phyloP scores from a whole-genome alignment of 2,888 invertebrate genomes.

The Tolmerus cingulatus region DNA sequence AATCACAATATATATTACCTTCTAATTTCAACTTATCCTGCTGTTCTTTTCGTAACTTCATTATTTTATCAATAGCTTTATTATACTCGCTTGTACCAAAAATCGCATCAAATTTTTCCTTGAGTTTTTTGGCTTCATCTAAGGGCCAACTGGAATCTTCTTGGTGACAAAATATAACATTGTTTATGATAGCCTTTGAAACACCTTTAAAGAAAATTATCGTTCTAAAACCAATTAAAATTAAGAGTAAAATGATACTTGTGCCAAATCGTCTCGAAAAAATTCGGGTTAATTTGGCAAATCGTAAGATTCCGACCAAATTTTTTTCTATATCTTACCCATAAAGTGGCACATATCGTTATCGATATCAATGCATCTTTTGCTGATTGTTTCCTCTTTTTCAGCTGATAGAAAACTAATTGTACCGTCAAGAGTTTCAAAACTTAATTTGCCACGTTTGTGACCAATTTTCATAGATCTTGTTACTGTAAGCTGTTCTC shows the following conservation, averaged over 20 bases:
- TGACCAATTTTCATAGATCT: conserved; percentile 74
- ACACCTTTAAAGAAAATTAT: conserved; percentile 67
- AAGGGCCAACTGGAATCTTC: conserved; percentile 98
- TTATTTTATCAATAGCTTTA: conserved; percentile 81
- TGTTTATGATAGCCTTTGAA: conserved; percentile 91
- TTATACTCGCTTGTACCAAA: conserved; percentile 95
- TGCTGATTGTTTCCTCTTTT: conserved; percentile 69
- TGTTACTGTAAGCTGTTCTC: conserved; percentile 71
- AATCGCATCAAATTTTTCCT: conserved; percentile 96
- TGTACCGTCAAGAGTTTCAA: conserved; percentile 74
- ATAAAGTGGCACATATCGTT: conserved; percentile 74
- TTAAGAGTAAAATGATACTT: background rate
- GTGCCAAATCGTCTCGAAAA: background rate
- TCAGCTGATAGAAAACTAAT: conserved; percentile 67
- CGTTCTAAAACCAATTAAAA: background rate
- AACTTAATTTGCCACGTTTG: conserved; percentile 67
- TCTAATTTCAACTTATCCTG: conserved; percentile 65
- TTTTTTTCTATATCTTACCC: conserved; percentile 52
- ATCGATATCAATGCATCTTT: conserved; percentile 77
- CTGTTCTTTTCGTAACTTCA: conserved; percentile 73
- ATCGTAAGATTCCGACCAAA: background rate
- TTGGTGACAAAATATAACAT: conserved; percentile 99
- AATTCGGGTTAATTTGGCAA: no score
- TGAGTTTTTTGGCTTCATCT: conserved; percentile 91
- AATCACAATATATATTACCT: conserved; percentile 58